Conservation (phyloP, 2,888 invertebrate species). For the Andrena trimmerana region DNA sequence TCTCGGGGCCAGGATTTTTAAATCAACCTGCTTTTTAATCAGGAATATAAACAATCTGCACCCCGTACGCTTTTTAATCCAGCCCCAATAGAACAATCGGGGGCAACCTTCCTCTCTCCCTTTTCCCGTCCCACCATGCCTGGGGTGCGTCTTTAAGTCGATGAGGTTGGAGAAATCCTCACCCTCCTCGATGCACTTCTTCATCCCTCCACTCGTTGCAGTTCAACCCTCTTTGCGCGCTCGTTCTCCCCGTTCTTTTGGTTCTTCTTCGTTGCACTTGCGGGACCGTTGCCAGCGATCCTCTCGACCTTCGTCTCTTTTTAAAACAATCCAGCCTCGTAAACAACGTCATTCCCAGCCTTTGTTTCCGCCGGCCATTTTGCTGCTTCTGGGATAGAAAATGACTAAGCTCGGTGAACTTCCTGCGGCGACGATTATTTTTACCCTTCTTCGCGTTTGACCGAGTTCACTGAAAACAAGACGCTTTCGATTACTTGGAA, state of each 20-base stretch:
- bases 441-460: constrained; percentile 20
- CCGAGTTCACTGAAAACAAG: no score
- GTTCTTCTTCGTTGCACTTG: constrained; percentile 48
- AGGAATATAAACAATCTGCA: constrained; percentile 70
- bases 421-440: constrained; percentile 51
- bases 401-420: constrained; percentile 39
- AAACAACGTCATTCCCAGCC: constrained; percentile 79
- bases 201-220: constrained; percentile 40
- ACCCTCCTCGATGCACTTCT: constrained; percentile 16
- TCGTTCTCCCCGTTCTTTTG: constrained; percentile 25
- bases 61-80: constrained; percentile 70
- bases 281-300: constrained; percentile 49
- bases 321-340: constrained; percentile 78
- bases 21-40: constrained; percentile 61
- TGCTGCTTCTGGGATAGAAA: constrained; percentile 46
- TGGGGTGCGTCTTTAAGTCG: constrained; percentile 48
- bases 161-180: constrained; percentile 52
- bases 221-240: constrained; percentile 45
- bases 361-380: constrained; percentile 75
- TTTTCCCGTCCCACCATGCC: background rate
- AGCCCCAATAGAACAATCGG: constrained; percentile 68
- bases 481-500: no score
- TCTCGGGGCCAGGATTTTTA: constrained; percentile 38
- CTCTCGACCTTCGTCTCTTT: constrained; percentile 68
- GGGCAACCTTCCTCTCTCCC: background rate